Evolutionary conservation across 1,140 invertebrate species (phyloP).

Genomic region (Colletes latitarsis): DNA sequence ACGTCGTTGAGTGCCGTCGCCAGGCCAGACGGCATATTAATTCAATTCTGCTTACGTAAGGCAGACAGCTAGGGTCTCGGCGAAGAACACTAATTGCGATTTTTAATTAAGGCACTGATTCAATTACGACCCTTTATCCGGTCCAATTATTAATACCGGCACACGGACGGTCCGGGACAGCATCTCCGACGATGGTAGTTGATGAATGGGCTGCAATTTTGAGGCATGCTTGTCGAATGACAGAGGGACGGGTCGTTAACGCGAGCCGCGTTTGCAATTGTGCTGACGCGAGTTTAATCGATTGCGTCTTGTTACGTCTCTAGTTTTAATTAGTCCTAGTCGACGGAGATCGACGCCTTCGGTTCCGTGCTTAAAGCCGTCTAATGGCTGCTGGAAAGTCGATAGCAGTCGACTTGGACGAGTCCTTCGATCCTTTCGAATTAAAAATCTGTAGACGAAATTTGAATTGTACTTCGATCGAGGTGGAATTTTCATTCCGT

Average conservation of each 20-base stretch:
- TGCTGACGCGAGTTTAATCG: constrained; percentile 44
- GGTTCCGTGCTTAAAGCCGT: no score
- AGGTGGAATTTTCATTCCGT: no score
- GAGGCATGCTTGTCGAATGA: constrained; percentile 31
- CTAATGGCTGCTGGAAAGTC: no score
- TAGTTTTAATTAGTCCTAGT: constrained; percentile 35
- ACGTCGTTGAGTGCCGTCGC: constrained; percentile 61
- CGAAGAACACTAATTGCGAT: constrained; percentile 69
- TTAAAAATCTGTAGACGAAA: no score
- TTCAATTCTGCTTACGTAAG: constrained; percentile 68
- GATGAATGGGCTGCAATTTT: constrained; percentile 65
- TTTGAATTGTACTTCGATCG: no score
- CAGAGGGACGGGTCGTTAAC: constrained; percentile 15
- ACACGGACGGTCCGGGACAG: background rate
- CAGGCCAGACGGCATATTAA: constrained; percentile 63
- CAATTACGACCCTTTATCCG: constrained; percentile 59
- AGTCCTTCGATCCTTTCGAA: no score
- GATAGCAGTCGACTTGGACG: no score
- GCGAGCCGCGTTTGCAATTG: constrained; percentile 11
- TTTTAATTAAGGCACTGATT: constrained; percentile 72
- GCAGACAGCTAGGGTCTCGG: constrained; percentile 33
- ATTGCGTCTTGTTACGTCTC: constrained; percentile 24
- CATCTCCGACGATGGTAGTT: constrained; percentile 31
- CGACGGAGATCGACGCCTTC: background rate
- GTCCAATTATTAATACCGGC: constrained; percentile 65